These are phyloP conservation scores for Drosophila robusta DNA, from an alignment of 2,888 invertebrate species.

Conservation along the genomic window DNA sequence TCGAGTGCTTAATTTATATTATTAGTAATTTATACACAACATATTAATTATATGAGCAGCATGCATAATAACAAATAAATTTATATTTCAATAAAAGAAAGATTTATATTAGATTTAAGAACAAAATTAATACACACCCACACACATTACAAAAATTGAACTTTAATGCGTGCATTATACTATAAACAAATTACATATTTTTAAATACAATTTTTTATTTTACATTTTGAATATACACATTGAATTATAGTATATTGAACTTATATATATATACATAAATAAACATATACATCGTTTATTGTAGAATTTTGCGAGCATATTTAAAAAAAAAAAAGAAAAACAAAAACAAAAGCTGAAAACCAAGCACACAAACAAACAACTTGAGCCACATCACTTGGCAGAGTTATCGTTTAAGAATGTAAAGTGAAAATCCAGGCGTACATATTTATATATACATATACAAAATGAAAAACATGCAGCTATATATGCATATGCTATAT, in stretches of 20 bases:
- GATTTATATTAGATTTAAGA: conserved; percentile 61
- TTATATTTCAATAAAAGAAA: conserved; percentile 37
- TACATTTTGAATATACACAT: conserved; percentile 76
- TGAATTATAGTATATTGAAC: conserved; percentile 56
- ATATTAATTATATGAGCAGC: conserved; percentile 42
- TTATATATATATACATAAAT: conserved; percentile 26
- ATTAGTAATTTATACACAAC: conserved; percentile 75
- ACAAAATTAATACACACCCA: conserved; percentile 33
- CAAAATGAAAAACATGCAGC: conserved; percentile 55
- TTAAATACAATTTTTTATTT: conserved; percentile 77
- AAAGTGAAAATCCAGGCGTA: conserved; percentile 74
- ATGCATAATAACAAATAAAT: conserved; percentile 61
- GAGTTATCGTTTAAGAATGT: conserved; percentile 73
- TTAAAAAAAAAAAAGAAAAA: conserved; percentile 52
- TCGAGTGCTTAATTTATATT: conserved; percentile 78
- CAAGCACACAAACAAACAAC: conserved; percentile 61
- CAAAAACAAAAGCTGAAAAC: conserved; percentile 56
- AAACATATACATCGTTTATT: conserved; percentile 63
- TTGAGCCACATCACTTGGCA: conserved; percentile 63
- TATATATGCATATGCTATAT: conserved; percentile 69
- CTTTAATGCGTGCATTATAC: conserved; percentile 52
- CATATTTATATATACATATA: conserved; percentile 79
- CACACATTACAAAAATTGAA: conserved; percentile 47
- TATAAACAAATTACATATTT: conserved; percentile 67
- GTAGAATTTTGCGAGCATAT: conserved; percentile 79